phyloP scores from a whole-genome alignment of 2,113 vertebrate genomes.

The Himantopus leucocephalus region DNA sequence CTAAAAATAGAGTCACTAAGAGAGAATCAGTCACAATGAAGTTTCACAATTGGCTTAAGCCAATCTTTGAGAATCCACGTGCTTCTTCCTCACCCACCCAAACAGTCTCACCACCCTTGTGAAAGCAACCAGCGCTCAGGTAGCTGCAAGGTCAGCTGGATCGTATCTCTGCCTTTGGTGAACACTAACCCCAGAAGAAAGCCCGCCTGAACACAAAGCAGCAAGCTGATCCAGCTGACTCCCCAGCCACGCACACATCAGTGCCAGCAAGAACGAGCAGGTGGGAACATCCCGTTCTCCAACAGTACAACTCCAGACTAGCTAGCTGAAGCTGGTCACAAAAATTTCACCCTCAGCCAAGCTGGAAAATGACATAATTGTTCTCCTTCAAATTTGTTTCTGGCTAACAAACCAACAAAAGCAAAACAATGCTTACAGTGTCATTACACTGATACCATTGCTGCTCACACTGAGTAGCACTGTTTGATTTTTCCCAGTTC shows the following conservation, averaged over 20 bases:
- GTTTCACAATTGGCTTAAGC: not conserved
- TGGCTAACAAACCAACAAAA: not conserved
- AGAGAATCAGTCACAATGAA: accelerated
- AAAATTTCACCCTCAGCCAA: not conserved
- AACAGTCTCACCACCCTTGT: too few species aligned
- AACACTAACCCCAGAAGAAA: not conserved
- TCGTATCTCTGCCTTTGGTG: not conserved
- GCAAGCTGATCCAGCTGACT: not conserved
- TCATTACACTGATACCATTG: not conserved
- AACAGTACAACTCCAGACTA: not conserved
- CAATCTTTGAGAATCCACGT: accelerated
- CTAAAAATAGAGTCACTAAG: not conserved
- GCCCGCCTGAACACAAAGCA: not conserved
- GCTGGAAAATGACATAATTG: not conserved
- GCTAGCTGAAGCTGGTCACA: not conserved
- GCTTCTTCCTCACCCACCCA: not conserved
- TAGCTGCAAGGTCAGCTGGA: not conserved
- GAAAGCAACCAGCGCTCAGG: not conserved
- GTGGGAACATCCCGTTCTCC: not conserved
- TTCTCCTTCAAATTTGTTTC: not conserved
- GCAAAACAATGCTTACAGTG: not conserved
- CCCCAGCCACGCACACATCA: accelerated
- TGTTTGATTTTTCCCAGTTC: not conserved
- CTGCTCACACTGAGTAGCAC: not conserved
- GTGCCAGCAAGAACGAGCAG: not conserved